These are phyloP conservation scores for Brachionus sp. DNA, from an alignment of 1,140 invertebrate genomes.

Conservation along the genomic window DNA sequence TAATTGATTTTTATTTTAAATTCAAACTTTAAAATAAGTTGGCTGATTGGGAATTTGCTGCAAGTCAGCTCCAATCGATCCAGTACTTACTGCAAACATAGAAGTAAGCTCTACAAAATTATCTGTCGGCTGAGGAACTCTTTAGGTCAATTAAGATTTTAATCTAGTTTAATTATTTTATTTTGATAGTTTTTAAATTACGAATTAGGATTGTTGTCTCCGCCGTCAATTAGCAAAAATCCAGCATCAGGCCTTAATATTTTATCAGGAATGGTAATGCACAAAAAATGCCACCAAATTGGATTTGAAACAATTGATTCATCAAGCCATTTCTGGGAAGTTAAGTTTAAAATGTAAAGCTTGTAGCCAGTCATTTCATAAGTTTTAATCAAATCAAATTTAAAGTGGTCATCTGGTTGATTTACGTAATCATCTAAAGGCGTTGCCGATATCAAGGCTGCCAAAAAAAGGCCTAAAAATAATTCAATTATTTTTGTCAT, in stretches of 20 bases:
- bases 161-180: not conserved
- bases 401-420: conserved; percentile 21
- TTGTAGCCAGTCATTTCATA: conserved; percentile 49
- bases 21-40: conserved; percentile 50
- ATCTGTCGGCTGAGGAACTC: conserved; percentile 50
- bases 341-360: conserved; percentile 52
- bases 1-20: not conserved
- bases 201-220: conserved; percentile 49
- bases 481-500: not conserved
- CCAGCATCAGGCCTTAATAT: conserved; percentile 48
- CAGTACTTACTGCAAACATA: conserved; percentile 50
- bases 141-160: conserved; percentile 8
- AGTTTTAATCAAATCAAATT: conserved; percentile 47
- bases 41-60: conserved; percentile 54
- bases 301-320: conserved; percentile 49
- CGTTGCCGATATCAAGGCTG: not conserved
- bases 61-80: conserved; percentile 49
- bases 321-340: conserved; percentile 53
- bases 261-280: conserved; percentile 51
- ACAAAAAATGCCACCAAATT: conserved; percentile 55
- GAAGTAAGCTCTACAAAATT: conserved; percentile 51
- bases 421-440: conserved; percentile 46
- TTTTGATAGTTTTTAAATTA: not conserved
- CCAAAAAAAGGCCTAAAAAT: not conserved
- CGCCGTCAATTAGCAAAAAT: conserved; percentile 52